Evolutionary conservation across 2,888 invertebrate species (phyloP).

Genomic region (Amiota communis): DNA sequence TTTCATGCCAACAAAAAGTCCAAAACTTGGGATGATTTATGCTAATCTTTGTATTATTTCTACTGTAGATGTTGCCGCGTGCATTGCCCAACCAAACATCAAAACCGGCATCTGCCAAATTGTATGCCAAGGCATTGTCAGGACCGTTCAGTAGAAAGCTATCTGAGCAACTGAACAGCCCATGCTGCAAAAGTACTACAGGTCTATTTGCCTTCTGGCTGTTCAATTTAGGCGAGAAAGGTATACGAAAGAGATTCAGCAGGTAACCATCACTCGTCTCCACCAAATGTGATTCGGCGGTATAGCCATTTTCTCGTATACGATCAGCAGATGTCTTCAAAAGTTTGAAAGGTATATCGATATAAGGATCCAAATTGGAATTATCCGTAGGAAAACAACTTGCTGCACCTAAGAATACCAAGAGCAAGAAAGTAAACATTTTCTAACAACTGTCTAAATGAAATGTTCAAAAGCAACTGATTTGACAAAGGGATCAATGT

Average conservation of each 20-base stretch:
- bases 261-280: slow-evolving; percentile 88
- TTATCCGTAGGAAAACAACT: neutral
- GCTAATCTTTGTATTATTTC: slow-evolving; percentile 73
- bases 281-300: slow-evolving; percentile 81
- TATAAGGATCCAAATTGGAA: slow-evolving; percentile 47
- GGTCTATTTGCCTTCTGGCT: slow-evolving; percentile 73
- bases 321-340: slow-evolving; percentile 59
- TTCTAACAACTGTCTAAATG: slow-evolving; percentile 1
- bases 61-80: slow-evolving; percentile 78
- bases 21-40: slow-evolving; percentile 63
- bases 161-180: slow-evolving; percentile 79
- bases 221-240: slow-evolving; percentile 73
- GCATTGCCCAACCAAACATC: slow-evolving; percentile 80
- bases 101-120: slow-evolving; percentile 74
- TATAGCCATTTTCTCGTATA: slow-evolving; percentile 74
- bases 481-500: neutral
- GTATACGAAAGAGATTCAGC: slow-evolving; percentile 86
- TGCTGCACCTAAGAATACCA: slow-evolving; percentile 29
- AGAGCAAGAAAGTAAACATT: slow-evolving; percentile 42
- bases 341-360: slow-evolving; percentile 58
- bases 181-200: slow-evolving; percentile 84
- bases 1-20: slow-evolving; percentile 77
- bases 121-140: slow-evolving; percentile 76
- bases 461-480: slow-evolving; percentile 21
- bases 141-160: slow-evolving; percentile 83